A percentile compares a stretch with the other conserved stretches of the same genome.
Conservation (phyloP, 2,797 vertebrate genomes). For the Sus cebifrons region DNA sequence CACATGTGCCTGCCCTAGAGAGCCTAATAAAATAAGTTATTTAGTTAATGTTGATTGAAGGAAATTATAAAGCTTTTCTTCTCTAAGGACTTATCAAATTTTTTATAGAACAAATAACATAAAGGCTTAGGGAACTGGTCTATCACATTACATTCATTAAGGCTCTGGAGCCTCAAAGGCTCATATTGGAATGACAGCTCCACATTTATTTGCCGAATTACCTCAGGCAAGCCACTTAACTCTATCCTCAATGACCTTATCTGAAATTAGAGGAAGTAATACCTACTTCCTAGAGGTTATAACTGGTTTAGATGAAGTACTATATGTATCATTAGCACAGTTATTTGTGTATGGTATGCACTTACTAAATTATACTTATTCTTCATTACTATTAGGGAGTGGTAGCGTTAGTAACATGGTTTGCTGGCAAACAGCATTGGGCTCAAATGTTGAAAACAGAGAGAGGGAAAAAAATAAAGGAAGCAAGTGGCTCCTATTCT, state of each 20-base stretch:
- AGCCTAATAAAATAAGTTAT: not conserved
- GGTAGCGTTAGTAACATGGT: not conserved
- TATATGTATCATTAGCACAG: not conserved
- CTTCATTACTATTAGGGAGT: not conserved
- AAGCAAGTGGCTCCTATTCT: not conserved
- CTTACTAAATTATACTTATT: not conserved
- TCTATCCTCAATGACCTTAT: not conserved
- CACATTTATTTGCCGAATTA: not conserved
- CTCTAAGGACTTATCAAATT: not conserved
- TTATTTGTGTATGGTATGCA: not conserved
- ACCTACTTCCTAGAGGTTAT: not conserved
- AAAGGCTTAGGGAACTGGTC: not conserved
- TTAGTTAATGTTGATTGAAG: slow-evolving; percentile 32
- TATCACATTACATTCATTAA: not conserved
- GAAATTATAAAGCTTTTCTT: slow-evolving; percentile 20
- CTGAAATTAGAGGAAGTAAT: not conserved
- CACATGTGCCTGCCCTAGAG: not conserved
- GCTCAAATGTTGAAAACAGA: slow-evolving; percentile 44
- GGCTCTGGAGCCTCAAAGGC: not conserved
- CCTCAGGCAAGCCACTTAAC: not conserved
- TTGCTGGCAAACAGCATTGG: slow-evolving; percentile 4
- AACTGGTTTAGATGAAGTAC: slow-evolving; percentile 23
- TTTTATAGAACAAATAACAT: not conserved
- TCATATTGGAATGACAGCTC: not conserved
- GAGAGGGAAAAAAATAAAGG: not conserved